Base-by-base conservation (phyloP, 2,888 invertebrate species). In the Eumacrocentrus americanus region DNA sequence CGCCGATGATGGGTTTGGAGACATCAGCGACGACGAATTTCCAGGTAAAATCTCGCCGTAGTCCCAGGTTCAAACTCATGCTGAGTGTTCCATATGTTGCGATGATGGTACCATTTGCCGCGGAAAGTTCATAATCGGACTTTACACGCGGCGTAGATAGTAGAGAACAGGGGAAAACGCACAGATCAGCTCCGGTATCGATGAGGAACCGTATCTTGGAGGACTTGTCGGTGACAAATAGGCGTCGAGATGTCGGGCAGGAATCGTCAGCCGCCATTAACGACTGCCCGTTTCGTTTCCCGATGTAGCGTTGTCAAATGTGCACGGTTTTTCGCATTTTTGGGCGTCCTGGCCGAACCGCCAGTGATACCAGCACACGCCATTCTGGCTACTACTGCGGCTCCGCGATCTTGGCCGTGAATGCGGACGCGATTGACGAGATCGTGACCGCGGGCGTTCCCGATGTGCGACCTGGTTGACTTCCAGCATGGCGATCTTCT, bases 11-110 rank as follows among this genome's bases (percentile, higher is more conserved):
- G n/a, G n/a, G n/a, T n/a, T n/a, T n/a, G n/a, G 72, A 61, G 1
- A 76, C 72, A 44, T 78, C 74, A 0, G 77, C 76, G 1, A 78
- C 64, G 0, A 73, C 60, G 59, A 78, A 80, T 1, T 66, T 64
- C 75, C 75, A 79, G 0, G 52, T 42, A 22, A 72, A 75, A 1
- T 61, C 65, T 3, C 74, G 66, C 12, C 72, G 69, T 3, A 77
- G 58, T 3, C 75, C 74, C 5, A 79, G 44, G 23, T 75, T 67
- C 0, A 77, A 40, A 0, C 64, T 54, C 0, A 72, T 44, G 0
- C 62, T 57, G 2, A 61, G 55, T 3, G 50, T 63, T 1, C 76
- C 77, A 60, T 74, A 78, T 0, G 76, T 78, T 1, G 63, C 38
- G 5, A 79, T 77, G 0, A 38, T 18, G 0, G 74, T 62, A 5